These are phyloP conservation scores for Graptemys geographica DNA, from an alignment of 2,797 vertebrate species.

Conservation along the genomic window DNA sequence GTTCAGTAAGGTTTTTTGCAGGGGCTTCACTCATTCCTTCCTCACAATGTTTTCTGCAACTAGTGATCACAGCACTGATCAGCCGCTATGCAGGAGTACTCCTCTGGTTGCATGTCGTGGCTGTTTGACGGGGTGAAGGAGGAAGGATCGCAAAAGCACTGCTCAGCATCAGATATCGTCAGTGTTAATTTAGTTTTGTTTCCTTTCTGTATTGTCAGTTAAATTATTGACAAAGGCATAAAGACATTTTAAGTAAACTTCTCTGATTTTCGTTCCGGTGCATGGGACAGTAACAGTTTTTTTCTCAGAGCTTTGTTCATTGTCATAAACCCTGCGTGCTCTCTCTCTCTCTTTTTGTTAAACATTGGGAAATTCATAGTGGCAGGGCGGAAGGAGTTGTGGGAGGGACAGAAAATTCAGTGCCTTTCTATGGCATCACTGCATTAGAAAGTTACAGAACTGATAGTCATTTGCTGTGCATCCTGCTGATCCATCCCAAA, in stretches of 20 bases:
- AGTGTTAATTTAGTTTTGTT: not conserved
- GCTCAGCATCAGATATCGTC: not conserved
- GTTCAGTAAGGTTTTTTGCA: not conserved
- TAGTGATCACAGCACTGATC: not conserved
- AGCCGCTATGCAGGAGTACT: not conserved
- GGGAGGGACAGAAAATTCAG: not conserved
- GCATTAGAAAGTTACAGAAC: not conserved
- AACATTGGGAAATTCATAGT: not conserved
- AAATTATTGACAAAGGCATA: not conserved
- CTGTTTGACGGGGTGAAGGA: not conserved
- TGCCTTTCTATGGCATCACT: not conserved
- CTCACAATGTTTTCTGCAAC: not conserved
- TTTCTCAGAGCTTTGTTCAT: not conserved
- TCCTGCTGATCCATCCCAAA: not conserved
- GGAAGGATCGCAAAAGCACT: not conserved
- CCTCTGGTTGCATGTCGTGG: not conserved
- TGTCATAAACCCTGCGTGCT: not conserved
- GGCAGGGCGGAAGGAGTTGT: not conserved
- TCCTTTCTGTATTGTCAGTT: not conserved
- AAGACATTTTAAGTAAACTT: not conserved
- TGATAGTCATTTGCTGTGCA: not conserved
- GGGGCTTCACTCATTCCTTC: not conserved
- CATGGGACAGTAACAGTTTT: not conserved
- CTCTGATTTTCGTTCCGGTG: not conserved
- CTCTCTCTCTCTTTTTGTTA: not conserved